Evolutionary conservation across 2,113 vertebrate species (phyloP), one percentile per base, ranked within the genome.

Genomic region (Leucoraja erinaceus): DNA sequence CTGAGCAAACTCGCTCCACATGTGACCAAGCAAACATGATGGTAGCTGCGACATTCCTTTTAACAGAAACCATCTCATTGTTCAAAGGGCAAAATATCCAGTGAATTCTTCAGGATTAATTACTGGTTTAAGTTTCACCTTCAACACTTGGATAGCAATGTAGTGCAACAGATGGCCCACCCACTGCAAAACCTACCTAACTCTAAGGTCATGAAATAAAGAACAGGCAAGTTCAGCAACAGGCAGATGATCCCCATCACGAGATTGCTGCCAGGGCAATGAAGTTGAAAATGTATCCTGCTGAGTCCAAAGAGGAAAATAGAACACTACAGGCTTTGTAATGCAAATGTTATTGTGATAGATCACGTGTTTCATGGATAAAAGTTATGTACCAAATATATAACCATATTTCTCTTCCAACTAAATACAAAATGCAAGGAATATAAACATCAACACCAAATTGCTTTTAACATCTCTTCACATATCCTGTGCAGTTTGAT

Each of bases 1-100:
- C n/a, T 91, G 66, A 91, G 88, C 88, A 70, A 91, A 91, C 16
- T 72, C 31, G 25, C 66, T 72, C 88, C 88, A 91, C 31, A 31
- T 68, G 66, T 20, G 66, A 31, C 10, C 61, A 1, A 47, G 16
- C 10, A 70, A 72, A 91, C 70, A 91, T 70, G 86, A 70, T 90
- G 4, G 12, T 90, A 88, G n/a, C 84, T 66, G 59, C 18, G 28
- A 31, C 59, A 66, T 31, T 66, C 28, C 28, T 66, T 47, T 91
- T 38, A 91, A 91, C 72, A 31, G n/a, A 91, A 22, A 33, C 3
- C 1, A 91, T 20, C 88, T 18, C 4, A 66, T 28, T 88, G 84
- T 18, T 70, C 33, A 33, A 68, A 70, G 59, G 33, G 20, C 31
- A 84, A 31, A 90, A 90, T 72, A 70, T 90, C 63, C 61, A 90